phyloP scores from a whole-genome alignment of 1,140 invertebrate genomes.

The Thaumetopoea pityocampa region DNA sequence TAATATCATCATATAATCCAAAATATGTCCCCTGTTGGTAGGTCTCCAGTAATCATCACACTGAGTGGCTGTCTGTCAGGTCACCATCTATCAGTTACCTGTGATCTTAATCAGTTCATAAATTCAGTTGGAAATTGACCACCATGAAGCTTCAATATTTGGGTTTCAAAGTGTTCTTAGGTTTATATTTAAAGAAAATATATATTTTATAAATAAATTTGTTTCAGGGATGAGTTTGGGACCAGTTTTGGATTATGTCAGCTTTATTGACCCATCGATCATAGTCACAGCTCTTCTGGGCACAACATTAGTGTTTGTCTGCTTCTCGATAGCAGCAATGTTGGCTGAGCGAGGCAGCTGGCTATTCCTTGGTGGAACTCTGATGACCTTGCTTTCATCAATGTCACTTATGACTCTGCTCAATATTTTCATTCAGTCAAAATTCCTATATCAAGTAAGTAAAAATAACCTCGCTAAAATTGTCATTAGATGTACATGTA shows the following conservation, averaged over 20 bases:
- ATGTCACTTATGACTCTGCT: constrained; percentile 87
- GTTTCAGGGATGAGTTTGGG: constrained; percentile 86
- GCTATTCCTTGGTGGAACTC: constrained; percentile 88
- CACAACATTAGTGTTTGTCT: constrained; percentile 92
- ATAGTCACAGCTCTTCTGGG: constrained; percentile 91
- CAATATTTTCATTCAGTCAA: constrained; percentile 92
- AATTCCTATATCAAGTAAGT: constrained; percentile 87
- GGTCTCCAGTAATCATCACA: no score
- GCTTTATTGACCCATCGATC: constrained; percentile 88
- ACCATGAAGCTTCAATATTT: no score
- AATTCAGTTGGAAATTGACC: no score
- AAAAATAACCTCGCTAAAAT: no score
- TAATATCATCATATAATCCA: no score
- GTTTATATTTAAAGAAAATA: no score
- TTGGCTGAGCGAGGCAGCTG: constrained; percentile 90
- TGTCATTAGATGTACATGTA: no score
- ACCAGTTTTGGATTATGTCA: constrained; percentile 86
- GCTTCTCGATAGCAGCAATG: constrained; percentile 92
- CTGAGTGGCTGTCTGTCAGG: no score
- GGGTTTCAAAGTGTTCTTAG: no score
- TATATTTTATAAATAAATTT: constrained; percentile 13
- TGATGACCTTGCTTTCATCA: constrained; percentile 88
- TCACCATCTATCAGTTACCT: no score
- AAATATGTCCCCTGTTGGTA: no score
- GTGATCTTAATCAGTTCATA: no score